Conservation (phyloP, 2,888 invertebrate genomes). For the Cryptophagus acutangulus region DNA sequence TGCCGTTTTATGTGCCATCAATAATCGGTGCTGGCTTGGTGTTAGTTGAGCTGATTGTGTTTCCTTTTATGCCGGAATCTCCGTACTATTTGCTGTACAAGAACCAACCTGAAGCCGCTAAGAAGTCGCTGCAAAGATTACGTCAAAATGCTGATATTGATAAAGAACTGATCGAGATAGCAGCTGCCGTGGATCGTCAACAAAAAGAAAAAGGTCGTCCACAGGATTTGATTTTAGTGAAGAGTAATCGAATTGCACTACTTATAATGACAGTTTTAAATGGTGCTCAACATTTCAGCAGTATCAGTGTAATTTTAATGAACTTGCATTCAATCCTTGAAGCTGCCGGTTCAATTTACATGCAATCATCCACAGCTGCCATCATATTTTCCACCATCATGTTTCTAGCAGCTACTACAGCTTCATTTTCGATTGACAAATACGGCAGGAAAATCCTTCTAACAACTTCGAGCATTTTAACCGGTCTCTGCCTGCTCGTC, state of each 20-base stretch:
- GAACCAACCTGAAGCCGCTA: constrained; percentile 39
- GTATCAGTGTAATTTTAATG: constrained; percentile 45
- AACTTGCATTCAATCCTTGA: constrained; percentile 41
- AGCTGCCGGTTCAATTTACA: constrained; percentile 40
- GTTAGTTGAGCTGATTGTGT: constrained; percentile 16
- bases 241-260: constrained; percentile 43
- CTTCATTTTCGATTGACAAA: constrained; percentile 40
- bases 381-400: constrained; percentile 43
- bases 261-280: constrained; percentile 44
- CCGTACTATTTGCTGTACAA: constrained; percentile 44
- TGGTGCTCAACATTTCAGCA: constrained; percentile 44
- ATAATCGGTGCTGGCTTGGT: constrained; percentile 4
- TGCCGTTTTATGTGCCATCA: constrained; percentile 35
- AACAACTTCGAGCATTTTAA: constrained; percentile 38
- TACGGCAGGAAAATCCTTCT: constrained; percentile 42
- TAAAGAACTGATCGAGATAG: constrained; percentile 42
- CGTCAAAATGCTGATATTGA: constrained; percentile 36
- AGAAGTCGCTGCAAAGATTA: constrained; percentile 35
- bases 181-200: constrained; percentile 40
- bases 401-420: constrained; percentile 39
- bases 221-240: constrained; percentile 40
- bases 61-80: constrained; percentile 33
- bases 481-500: constrained; percentile 38
- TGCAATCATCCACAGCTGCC: constrained; percentile 35
- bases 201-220: constrained; percentile 41